A percentile compares a stretch with the other conserved stretches of the same genome.
phyloP scores from a whole-genome alignment of 2,888 invertebrate species.

The Orthonevra nobilis region DNA sequence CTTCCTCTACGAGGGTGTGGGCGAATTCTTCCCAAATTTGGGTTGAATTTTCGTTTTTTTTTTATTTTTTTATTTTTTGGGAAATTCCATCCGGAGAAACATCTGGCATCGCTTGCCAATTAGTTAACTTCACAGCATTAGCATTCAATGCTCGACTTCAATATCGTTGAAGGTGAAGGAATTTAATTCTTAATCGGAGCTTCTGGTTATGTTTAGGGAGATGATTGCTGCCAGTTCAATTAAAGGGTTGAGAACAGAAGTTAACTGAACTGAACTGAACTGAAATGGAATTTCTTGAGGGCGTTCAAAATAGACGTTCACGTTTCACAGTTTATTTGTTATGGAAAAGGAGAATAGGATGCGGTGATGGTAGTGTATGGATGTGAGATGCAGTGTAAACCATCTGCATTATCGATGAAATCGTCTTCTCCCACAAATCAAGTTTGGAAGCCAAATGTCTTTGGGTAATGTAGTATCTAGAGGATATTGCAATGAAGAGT shows the following conservation, averaged over 20 bases:
- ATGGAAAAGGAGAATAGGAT: not conserved
- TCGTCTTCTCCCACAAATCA: slow-evolving; percentile 18
- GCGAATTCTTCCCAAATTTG: too few relatives aligned
- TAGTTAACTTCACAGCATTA: slow-evolving; percentile 52
- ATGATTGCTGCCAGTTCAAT: slow-evolving; percentile 33
- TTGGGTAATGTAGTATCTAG: too few relatives aligned
- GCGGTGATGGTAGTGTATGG: not conserved
- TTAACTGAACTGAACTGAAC: too few relatives aligned
- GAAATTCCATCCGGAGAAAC: not conserved
- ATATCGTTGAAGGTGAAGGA: slow-evolving; percentile 24
- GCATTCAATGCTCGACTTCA: slow-evolving; percentile 42
- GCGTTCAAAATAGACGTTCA: slow-evolving; percentile 20
- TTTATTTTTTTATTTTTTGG: not conserved
- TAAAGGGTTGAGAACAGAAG: slow-evolving; percentile 2
- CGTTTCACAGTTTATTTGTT: slow-evolving; percentile 29
- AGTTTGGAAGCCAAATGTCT: slow-evolving; percentile 12
- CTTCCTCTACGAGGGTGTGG: not conserved
- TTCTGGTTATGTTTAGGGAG: slow-evolving; percentile 4
- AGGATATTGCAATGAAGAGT: too few relatives aligned
- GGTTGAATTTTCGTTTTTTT: slow-evolving; percentile 1
- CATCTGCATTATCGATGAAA: slow-evolving; percentile 12
- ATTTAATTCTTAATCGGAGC: slow-evolving; percentile 7
- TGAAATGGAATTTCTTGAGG: slow-evolving; percentile 26
- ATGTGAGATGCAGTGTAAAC: slow-evolving; percentile 16
- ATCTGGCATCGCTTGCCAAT: slow-evolving; percentile 43